These are phyloP conservation scores for Halichoerus grypus DNA, from an alignment of 2,113 vertebrate genomes.

Conservation along the genomic window DNA sequence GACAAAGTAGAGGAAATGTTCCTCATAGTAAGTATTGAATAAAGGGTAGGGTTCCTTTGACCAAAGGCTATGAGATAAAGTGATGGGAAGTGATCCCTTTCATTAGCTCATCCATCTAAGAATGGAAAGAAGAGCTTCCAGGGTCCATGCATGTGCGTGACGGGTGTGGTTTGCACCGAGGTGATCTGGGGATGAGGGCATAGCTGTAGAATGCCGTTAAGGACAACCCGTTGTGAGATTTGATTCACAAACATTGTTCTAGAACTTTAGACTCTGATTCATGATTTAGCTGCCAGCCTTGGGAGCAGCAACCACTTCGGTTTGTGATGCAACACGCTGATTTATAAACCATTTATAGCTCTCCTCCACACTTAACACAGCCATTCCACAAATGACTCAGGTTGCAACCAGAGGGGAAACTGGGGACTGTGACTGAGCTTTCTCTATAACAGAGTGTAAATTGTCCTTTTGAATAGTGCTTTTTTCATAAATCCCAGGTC, in stretches of 20 bases:
- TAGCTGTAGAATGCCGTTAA: background rate
- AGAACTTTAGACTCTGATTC: conserved; percentile 60
- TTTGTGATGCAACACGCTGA: background rate
- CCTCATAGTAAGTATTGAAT: background rate
- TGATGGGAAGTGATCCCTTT: background rate
- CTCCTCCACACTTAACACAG: background rate
- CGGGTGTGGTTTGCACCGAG: background rate
- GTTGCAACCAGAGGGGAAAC: background rate
- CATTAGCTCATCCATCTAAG: background rate
- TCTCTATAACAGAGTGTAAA: conserved; percentile 24
- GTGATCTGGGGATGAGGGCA: background rate
- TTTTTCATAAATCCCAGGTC: conserved; percentile 27
- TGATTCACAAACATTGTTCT: conserved; percentile 6
- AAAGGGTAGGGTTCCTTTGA: background rate
- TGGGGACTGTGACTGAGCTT: background rate
- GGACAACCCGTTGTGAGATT: background rate
- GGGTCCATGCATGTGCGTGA: background rate
- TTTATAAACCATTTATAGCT: conserved; percentile 14
- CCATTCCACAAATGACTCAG: background rate
- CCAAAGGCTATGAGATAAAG: background rate
- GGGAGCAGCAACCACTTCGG: background rate
- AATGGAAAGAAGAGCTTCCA: background rate
- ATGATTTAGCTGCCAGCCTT: background rate
- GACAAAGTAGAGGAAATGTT: background rate
- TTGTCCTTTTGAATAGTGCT: background rate